Evolutionary conservation across 2,888 invertebrate species (phyloP), one percentile per base, ranked within the genome.

Genomic region (Papilio protenor): DNA sequence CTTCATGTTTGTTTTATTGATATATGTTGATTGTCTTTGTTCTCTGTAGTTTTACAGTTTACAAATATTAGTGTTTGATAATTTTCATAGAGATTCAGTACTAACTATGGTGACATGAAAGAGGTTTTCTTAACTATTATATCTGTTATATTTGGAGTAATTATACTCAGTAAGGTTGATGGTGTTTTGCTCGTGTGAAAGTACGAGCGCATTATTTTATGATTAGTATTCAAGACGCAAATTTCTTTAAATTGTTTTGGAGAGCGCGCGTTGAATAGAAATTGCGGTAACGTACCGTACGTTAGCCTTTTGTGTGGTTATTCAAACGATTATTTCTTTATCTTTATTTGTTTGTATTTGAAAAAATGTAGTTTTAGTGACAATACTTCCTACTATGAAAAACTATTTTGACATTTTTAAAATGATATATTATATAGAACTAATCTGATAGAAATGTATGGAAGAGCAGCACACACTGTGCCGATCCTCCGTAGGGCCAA

Each of bases 141-240:
- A 66, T 40, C 6, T 55, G n/a, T 21, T 70, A n/a, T 64, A 40
- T 45, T 33, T 33, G 21, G 12, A 57, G 75, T 61, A 71, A 66
- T 78, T 78, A 75, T 72, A 40, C 8, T 18, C 33, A 64, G 55
- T 73, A 75, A 78, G 75, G 78, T 57, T 57, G 55, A 75, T 55
- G 52, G 33, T 40, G 57, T 52, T 64, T 52, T 12, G 66, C 14
- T 47, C 71, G 55, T 33, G 80, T 71, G 80, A 79, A 80, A 80
- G 80, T 70, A 70, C 14, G 47, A 69, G 57, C 71, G 59, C 73
- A 80, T 80, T 79, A 80, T 75, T 72, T 77, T 69, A 73, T 79
- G 77, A 80, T 80, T 80, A 79, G 80, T 75, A 80, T 80, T 80
- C 78, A 80, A 72, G 64, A 71, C 52, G 66, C 66, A 72, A 27